Evolutionary conservation across 2,888 invertebrate genomes (phyloP).

Genomic region (Dynastes maya): DNA sequence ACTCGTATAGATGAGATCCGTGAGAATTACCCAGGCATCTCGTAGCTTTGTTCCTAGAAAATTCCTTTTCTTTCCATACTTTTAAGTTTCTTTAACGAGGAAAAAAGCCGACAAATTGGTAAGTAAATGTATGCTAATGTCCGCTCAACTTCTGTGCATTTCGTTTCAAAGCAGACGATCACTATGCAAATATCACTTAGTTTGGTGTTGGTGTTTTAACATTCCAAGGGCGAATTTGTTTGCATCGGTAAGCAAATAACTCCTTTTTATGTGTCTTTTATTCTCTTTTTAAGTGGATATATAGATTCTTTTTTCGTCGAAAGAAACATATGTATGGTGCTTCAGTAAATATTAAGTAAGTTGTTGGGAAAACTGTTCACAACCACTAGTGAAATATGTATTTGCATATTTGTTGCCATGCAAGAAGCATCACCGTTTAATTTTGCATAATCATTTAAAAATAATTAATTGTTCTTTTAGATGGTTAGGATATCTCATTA

Average conservation of each 20-base stretch:
- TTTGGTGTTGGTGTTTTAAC: conserved; percentile 40
- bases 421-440: too few species aligned
- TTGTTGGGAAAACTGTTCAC: background rate
- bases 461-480: too few species aligned
- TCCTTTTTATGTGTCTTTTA: conserved; percentile 15
- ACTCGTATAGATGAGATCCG: too few species aligned
- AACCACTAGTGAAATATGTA: too few species aligned
- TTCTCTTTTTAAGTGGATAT: conserved; percentile 13
- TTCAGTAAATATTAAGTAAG: conserved; percentile 15
- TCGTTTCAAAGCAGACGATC: conserved; percentile 6
- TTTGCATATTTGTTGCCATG: too few species aligned
- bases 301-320: background rate
- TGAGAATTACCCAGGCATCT: background rate
- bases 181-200: conserved; percentile 41
- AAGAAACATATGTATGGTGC: conserved; percentile 10
- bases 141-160: conserved; percentile 19
- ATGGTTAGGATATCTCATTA: too few species aligned
- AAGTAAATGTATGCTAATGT: conserved; percentile 30
- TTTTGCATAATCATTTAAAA: too few species aligned
- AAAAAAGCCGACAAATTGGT: conserved; percentile 25
- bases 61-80: background rate
- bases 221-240: conserved; percentile 43
- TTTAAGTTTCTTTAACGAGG: conserved; percentile 9
- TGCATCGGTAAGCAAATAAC: conserved; percentile 39
- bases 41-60: background rate